These are phyloP conservation scores for Poeciliopsis prolifica DNA, from an alignment of 2,113 vertebrate species.

Conservation along the genomic window DNA sequence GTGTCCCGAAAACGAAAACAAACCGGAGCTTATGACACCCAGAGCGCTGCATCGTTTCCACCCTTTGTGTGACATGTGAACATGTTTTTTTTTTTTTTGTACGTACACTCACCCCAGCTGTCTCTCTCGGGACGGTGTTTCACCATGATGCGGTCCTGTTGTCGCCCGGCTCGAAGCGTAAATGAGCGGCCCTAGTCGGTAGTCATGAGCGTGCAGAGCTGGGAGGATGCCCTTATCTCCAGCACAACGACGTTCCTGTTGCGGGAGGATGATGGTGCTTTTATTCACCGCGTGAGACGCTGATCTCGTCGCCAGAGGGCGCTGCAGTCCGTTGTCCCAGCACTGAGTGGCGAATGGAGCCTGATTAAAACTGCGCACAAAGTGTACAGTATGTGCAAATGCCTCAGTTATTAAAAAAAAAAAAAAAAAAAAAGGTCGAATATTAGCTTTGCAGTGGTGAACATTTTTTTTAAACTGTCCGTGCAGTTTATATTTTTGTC, in stretches of 20 bases:
- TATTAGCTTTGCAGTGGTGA: neutral
- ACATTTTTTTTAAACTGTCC: no score
- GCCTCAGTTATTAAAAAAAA: no score
- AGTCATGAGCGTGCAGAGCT: slow-evolving; percentile 66
- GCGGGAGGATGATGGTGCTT: slow-evolving; percentile 74
- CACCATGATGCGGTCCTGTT: slow-evolving; percentile 77
- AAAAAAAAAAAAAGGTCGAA: no score
- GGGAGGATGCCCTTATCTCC: slow-evolving; percentile 69
- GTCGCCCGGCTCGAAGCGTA: slow-evolving; percentile 40
- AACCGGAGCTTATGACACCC: slow-evolving; percentile 25
- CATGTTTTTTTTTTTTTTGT: slow-evolving; percentile 16
- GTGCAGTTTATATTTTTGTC: neutral
- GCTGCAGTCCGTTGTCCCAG: slow-evolving; percentile 34
- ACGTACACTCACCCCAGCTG: slow-evolving; percentile 91
- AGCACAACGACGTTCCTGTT: slow-evolving; percentile 74
- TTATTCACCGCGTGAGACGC: slow-evolving; percentile 44
- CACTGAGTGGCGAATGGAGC: neutral
- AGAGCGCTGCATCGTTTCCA: slow-evolving; percentile 44
- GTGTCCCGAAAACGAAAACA: slow-evolving; percentile 1
- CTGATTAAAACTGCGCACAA: neutral
- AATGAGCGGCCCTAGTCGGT: slow-evolving; percentile 52
- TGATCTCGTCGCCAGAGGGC: slow-evolving; percentile 44
- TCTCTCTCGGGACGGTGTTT: slow-evolving; percentile 88
- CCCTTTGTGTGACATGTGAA: slow-evolving; percentile 42
- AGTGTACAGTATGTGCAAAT: no score